A percentile compares a stretch with the other conserved stretches of the same genome.
Evolutionary conservation across 2,797 vertebrate species (phyloP).

Genomic region (Botia kubotai): DNA sequence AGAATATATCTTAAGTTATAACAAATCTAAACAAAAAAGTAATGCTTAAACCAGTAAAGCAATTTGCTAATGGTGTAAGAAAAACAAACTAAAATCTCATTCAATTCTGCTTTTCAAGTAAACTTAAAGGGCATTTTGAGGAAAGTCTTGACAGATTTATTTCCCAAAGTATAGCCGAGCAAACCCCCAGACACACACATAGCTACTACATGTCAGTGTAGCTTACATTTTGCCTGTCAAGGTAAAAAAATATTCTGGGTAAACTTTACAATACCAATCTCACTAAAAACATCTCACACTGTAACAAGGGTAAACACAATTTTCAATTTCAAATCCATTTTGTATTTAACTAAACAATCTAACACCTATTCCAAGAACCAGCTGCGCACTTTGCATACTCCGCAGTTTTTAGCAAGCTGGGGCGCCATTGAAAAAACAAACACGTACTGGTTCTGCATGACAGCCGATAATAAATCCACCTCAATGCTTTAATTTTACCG

Average conservation of each 20-base stretch:
- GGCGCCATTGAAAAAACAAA: neutral
- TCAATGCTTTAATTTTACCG: constrained; percentile 15
- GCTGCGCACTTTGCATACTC: neutral
- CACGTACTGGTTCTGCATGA: constrained; percentile 10
- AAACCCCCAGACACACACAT: neutral
- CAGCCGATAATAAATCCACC: constrained; percentile 29
- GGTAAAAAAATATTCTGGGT: neutral
- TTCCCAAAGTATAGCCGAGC: neutral
- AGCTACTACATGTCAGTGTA: neutral
- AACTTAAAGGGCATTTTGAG: neutral
- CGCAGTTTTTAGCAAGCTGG: neutral
- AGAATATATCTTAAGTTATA: no score
- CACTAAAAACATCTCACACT: neutral
- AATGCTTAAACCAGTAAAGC: neutral
- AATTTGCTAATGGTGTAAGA: neutral
- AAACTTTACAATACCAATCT: neutral
- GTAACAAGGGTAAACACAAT: neutral
- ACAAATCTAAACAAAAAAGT: neutral
- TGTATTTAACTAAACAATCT: constrained; percentile 6
- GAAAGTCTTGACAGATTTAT: neutral
- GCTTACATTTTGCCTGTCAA: neutral
- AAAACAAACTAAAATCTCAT: neutral
- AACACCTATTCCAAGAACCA: neutral
- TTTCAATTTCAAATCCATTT: neutral
- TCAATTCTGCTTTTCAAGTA: neutral